These are phyloP conservation scores for Rattus norvegicus DNA, from an alignment of 2,113 vertebrate species.

Conservation along the genomic window GRCr8 NC_086021.1:80481501-80482000, in stretches of 20 bases:
- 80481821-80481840: slow-evolving; percentile 83
- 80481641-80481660: slow-evolving; percentile 78
- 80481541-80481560: slow-evolving; percentile 62
- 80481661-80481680: slow-evolving; percentile 85
- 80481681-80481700: slow-evolving; percentile 84
- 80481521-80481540: slow-evolving; percentile 20
- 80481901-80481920: slow-evolving; percentile 29
- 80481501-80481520: background rate
- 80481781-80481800: slow-evolving; percentile 70
- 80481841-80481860: slow-evolving; percentile 86
- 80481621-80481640: slow-evolving; percentile 83
- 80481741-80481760: slow-evolving; percentile 81
- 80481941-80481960: background rate
- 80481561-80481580: slow-evolving; percentile 71
- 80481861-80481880: slow-evolving; percentile 65
- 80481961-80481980: background rate
- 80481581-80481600: slow-evolving; percentile 71
- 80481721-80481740: slow-evolving; percentile 78
- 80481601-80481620: slow-evolving; percentile 78
- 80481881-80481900: background rate
- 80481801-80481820: background rate
- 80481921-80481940: background rate
- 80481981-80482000: background rate
- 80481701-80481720: slow-evolving; percentile 80
- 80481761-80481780: slow-evolving; percentile 75